These are phyloP conservation scores for Sialia sialis DNA, from an alignment of 2,113 vertebrate genomes.

Conservation along the genomic window DNA sequence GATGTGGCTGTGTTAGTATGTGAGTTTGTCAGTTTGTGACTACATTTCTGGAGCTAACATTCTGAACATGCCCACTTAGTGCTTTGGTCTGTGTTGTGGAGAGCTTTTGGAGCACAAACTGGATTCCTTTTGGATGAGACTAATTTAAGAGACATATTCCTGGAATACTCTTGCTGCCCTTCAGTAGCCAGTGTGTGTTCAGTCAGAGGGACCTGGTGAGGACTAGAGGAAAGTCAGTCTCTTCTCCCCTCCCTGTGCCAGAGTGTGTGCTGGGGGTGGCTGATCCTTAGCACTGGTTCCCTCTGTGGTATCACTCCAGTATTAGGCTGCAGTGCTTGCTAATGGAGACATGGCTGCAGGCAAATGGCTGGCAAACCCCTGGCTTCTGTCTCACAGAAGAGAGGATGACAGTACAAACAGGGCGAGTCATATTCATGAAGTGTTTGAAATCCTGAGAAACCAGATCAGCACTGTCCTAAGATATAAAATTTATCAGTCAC, in stretches of 20 bases:
- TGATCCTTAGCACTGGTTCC: neutral
- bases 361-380: neutral
- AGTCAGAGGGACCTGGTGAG: neutral
- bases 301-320: neutral
- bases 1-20: neutral
- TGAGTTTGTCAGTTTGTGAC: neutral
- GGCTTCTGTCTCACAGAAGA: neutral
- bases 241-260: neutral
- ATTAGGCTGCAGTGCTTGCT: neutral
- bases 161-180: neutral
- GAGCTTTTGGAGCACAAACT: neutral
- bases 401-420: neutral
- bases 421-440: neutral
- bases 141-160: neutral
- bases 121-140: slow-evolving; percentile 15
- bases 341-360: neutral
- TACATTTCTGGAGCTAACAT: neutral
- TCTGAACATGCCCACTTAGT: neutral
- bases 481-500: neutral
- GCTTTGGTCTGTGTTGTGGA: neutral
- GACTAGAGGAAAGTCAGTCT: neutral
- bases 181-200: neutral
- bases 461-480: neutral
- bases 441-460: neutral
- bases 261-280: accelerated